phyloP scores from a whole-genome alignment of 2,888 invertebrate species.

The Brachylomia viminalis region DNA sequence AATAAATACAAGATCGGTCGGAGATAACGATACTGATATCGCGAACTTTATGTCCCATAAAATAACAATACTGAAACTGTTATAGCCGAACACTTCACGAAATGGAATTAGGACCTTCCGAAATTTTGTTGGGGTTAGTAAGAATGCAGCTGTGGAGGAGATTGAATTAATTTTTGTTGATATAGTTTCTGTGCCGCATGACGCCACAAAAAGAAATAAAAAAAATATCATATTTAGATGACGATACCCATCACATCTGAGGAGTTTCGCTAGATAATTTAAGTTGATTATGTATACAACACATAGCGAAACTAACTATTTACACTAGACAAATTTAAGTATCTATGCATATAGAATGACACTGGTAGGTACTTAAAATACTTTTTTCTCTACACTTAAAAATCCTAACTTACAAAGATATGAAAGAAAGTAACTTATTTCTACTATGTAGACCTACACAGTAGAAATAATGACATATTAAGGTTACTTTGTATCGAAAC shows the following conservation, averaged over 20 bases:
- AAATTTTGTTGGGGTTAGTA: slow-evolving; percentile 28
- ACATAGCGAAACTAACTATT: too few relatives aligned
- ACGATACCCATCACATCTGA: too few relatives aligned
- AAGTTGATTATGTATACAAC: too few relatives aligned
- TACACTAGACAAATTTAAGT: too few relatives aligned
- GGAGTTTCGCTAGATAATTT: too few relatives aligned
- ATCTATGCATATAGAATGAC: too few relatives aligned
- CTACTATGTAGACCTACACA: not conserved
- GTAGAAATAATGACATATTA: too few relatives aligned
- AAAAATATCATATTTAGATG: too few relatives aligned
- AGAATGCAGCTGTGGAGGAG: slow-evolving; percentile 15
- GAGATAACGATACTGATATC: slow-evolving; percentile 56
- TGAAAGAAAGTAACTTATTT: not conserved
- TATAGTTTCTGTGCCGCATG: too few relatives aligned
- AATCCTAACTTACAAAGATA: not conserved
- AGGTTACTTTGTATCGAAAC: too few relatives aligned
- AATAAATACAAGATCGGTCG: slow-evolving; percentile 61
- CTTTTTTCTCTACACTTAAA: not conserved
- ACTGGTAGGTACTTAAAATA: too few relatives aligned
- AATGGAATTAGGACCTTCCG: slow-evolving; percentile 41
- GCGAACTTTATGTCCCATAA: slow-evolving; percentile 51
- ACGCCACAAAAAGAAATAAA: too few relatives aligned
- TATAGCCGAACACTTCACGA: slow-evolving; percentile 45
- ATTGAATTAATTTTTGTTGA: slow-evolving; percentile 15
- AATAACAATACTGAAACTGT: slow-evolving; percentile 56